A percentile compares a stretch with the other conserved stretches of the same genome.
These are phyloP conservation scores for Thymelicus acteon DNA, from an alignment of 2,888 invertebrate species.

Conservation along the genomic window DNA sequence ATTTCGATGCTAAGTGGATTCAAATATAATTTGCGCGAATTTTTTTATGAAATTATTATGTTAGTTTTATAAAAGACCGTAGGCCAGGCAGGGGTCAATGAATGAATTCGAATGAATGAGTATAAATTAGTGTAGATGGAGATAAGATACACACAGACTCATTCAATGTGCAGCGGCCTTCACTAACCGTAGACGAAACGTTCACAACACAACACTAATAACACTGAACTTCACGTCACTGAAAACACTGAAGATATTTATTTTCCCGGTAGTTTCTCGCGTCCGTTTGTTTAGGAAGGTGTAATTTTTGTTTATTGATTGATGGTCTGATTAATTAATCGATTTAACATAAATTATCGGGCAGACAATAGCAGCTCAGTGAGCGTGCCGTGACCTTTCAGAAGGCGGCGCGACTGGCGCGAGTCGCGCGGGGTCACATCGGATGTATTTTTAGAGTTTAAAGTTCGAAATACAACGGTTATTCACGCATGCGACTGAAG, in stretches of 20 bases:
- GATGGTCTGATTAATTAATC: conserved; percentile 21
- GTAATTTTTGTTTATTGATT: conserved; percentile 11
- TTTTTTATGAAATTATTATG: no score
- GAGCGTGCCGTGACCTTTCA: conserved; percentile 81
- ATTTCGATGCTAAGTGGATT: no score
- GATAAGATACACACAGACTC: conserved; percentile 14
- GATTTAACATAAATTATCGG: conserved; percentile 42
- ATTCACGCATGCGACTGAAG: conserved; percentile 55
- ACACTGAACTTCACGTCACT: conserved; percentile 23
- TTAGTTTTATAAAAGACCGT: no score
- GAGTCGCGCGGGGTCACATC: conserved; percentile 80
- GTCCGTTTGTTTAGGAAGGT: conserved; percentile 9
- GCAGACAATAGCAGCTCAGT: conserved; percentile 43
- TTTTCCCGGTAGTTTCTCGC: not conserved
- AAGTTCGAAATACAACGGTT: conserved; percentile 83
- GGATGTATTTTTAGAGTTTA: conserved; percentile 85
- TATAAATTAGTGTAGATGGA: no score
- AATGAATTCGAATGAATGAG: not conserved
- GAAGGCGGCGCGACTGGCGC: conserved; percentile 77
- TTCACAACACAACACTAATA: conserved; percentile 12
- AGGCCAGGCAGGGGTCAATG: no score
- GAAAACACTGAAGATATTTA: conserved; percentile 20
- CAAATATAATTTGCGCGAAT: no score
- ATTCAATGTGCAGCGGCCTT: conserved; percentile 19
- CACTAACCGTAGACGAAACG: conserved; percentile 14